A percentile compares a stretch with the other conserved stretches of the same genome.
These are phyloP conservation scores for Pectinophora gossypiella DNA, from an alignment of 1,140 invertebrate genomes.

Conservation along the genomic window DNA sequence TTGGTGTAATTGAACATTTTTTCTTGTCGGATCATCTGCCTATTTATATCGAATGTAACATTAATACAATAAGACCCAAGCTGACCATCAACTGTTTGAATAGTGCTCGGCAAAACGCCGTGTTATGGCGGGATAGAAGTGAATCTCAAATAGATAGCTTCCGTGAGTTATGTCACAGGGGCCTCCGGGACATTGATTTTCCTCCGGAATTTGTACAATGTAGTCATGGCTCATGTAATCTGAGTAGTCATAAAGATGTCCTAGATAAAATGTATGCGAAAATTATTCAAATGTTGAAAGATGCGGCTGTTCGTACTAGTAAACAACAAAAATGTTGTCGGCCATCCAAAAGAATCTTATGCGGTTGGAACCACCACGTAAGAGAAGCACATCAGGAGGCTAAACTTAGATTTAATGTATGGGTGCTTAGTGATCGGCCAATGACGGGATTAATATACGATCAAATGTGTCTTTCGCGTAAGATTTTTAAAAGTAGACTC, in stretches of 20 bases:
- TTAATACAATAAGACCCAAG: neutral
- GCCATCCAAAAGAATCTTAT: neutral
- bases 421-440: neutral
- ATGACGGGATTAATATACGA: neutral
- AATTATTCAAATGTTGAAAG: neutral
- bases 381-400: neutral
- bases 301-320: neutral
- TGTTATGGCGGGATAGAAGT: neutral
- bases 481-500: neutral
- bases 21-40: neutral
- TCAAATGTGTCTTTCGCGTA: neutral
- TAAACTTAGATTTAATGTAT: neutral
- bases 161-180: neutral
- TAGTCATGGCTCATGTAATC: neutral
- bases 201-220: neutral
- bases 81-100: neutral
- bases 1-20: neutral
- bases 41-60: neutral
- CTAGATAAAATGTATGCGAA: conserved; percentile 1
- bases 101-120: neutral
- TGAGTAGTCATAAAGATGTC: neutral
- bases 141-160: neutral
- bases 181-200: neutral
- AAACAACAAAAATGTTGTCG: neutral
- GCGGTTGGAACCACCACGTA: neutral